A percentile compares a stretch with the other conserved stretches of the same genome.
Conservation (phyloP, 1,140 invertebrate genomes). For the Apis mellifera region DNA sequence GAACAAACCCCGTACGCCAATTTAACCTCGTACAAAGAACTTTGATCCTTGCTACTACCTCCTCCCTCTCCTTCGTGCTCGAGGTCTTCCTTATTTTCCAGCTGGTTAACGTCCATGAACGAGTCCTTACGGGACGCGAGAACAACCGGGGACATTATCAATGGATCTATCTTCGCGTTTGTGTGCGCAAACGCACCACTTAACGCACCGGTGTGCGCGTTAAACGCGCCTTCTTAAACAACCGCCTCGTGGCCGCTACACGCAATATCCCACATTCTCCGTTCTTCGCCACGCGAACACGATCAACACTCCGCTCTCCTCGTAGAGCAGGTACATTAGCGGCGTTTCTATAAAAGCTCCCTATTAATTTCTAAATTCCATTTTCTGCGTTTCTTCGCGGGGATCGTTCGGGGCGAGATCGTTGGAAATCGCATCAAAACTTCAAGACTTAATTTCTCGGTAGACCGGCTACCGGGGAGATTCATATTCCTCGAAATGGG, state of each 20-base stretch:
- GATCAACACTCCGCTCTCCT: too few relatives aligned
- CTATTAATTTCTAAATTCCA: conserved; percentile 15
- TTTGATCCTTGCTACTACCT: conserved; percentile 18
- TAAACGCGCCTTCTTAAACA: conserved; percentile 60
- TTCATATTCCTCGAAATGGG: background rate
- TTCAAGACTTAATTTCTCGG: conserved; percentile 19
- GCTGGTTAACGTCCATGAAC: conserved; percentile 69
- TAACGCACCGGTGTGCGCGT: conserved; percentile 39
- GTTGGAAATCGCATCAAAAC: background rate
- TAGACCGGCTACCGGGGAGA: conserved; percentile 14
- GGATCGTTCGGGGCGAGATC: background rate
- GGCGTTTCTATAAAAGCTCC: background rate
- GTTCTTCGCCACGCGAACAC: conserved; percentile 34
- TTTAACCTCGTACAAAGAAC: conserved; percentile 30
- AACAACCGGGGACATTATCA: conserved; percentile 69
- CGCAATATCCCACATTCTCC: conserved; percentile 11
- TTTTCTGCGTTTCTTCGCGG: background rate
- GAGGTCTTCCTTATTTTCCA: conserved; percentile 63
- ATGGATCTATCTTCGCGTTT: conserved; percentile 67
- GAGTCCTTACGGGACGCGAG: conserved; percentile 61
- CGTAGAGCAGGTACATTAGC: too few relatives aligned
- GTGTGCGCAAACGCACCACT: conserved; percentile 20
- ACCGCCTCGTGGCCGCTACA: conserved; percentile 43
- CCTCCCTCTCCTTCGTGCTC: conserved; percentile 30
- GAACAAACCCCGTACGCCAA: conserved; percentile 17